Base-by-base conservation (phyloP, 1,140 invertebrate genomes). In the Drosophila fuyamai region DNA sequence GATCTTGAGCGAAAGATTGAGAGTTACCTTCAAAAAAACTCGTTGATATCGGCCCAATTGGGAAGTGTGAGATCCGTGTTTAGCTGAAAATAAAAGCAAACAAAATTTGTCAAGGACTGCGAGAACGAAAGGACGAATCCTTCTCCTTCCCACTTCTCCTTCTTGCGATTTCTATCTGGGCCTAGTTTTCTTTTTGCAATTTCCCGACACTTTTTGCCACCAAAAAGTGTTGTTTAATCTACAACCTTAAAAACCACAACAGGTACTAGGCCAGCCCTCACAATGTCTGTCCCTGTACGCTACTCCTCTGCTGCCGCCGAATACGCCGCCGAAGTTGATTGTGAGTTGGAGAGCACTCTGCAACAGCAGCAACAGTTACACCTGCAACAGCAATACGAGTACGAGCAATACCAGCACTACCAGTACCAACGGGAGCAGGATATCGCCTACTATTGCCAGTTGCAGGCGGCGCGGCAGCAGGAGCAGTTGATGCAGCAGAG, bases 241-340 rank as follows among this genome's bases (percentile, higher is more conserved):
- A 47, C 41, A 46, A 43, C 46, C 46, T n/a, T 43, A 79, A 53
- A 58, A 79, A 91, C n/a, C 36, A 68, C 60, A 55, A 78, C 83
- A 92, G 91, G 91, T 92, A 92, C 91, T 92, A 92, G 91, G 91
- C 91, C 91, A 92, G 91, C 91, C 91, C 91, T 92, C 88, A 92
- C 90, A 92, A 92, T 92, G 91, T 92, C 91, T 92, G 91, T 92
- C 91, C 91, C 91, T 92, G 91, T 92, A 92, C 90, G 90, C 91
- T 92, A 92, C 91, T 92, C 91, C 92, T 91, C 91, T 92, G 91
- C 91, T 91, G 90, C 91, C 84, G 91, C 88, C 88, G 89, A 92
- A 91, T 92, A 90, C 91, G 88, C 79, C 91, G 86, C 85, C 88
- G 67, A 57, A 70, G 88, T 88, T 90, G 91, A 92, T 80, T 88